A percentile compares a stretch with the other conserved stretches of the same genome.
These are phyloP conservation scores for Pseudotriccus pelzelni DNA, from an alignment of 2,797 vertebrate species.

Conservation along the genomic window DNA sequence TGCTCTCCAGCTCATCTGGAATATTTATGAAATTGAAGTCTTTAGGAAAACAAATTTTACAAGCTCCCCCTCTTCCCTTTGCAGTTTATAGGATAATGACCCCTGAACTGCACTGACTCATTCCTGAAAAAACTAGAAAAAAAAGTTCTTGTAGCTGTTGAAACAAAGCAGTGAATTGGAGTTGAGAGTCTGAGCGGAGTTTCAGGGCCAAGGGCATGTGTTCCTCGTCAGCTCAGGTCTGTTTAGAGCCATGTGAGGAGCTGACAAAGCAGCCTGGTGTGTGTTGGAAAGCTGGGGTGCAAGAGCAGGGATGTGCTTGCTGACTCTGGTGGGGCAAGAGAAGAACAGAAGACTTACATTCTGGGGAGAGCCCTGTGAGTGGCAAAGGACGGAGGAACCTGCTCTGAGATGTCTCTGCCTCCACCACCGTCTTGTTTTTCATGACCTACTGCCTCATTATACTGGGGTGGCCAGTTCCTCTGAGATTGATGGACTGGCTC, in stretches of 20 bases:
- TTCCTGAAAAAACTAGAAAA: not conserved
- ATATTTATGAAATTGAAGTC: not conserved
- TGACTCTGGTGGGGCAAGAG: not conserved
- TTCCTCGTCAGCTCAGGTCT: not conserved
- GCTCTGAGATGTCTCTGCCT: not conserved
- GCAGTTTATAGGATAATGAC: not conserved
- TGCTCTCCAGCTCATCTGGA: not conserved
- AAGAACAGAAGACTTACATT: not conserved
- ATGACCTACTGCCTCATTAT: not conserved
- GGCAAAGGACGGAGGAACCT: not conserved
- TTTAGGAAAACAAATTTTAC: not conserved
- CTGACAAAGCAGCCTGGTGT: not conserved
- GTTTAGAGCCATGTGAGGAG: not conserved
- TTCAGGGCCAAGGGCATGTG: not conserved
- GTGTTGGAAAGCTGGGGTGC: not conserved
- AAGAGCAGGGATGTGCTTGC: not conserved
- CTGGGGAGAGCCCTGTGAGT: not conserved
- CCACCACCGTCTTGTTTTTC: not conserved
- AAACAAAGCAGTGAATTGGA: not conserved
- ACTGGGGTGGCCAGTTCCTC: not conserved
- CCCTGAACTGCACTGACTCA: not conserved
- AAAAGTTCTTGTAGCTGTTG: not conserved
- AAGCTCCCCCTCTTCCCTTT: accelerated
- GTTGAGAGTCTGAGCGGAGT: not conserved
- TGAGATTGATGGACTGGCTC: not conserved